Percentiles rank a stretch among this genome's conserved stretches.
phyloP scores from a whole-genome alignment of 2,797 vertebrate species.

The Acestrorhynchus altus region DNA sequence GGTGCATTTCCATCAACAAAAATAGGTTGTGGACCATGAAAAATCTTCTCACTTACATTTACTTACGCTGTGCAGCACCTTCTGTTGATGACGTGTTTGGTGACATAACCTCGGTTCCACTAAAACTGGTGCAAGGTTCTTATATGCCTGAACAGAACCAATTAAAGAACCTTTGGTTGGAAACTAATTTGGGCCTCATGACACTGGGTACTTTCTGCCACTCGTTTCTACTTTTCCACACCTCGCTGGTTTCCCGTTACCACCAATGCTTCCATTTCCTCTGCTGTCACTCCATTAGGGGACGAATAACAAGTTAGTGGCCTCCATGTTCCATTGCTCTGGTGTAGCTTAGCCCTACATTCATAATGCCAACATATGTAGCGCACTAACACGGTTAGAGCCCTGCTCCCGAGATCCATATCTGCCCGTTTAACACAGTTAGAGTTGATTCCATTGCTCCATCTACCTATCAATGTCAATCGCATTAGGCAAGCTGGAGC shows the following conservation, averaged over 20 bases:
- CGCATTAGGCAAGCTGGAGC: slow-evolving; percentile 61
- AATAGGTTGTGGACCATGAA: too few relatives aligned
- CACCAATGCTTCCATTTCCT: slow-evolving; percentile 10
- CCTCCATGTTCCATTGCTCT: slow-evolving; percentile 29
- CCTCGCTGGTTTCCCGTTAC: slow-evolving; percentile 39
- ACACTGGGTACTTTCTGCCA: background rate
- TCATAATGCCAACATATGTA: slow-evolving; percentile 70
- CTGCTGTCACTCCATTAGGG: background rate
- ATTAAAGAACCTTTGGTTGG: too few relatives aligned
- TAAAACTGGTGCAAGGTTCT: too few relatives aligned
- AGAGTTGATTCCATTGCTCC: slow-evolving; percentile 67
- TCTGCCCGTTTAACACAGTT: slow-evolving; percentile 72
- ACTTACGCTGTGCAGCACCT: too few relatives aligned
- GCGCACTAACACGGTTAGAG: slow-evolving; percentile 68
- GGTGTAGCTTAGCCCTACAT: slow-evolving; percentile 52
- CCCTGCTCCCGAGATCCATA: slow-evolving; percentile 63
- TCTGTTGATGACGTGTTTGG: too few relatives aligned
- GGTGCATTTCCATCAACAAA: too few relatives aligned
- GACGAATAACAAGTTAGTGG: slow-evolving; percentile 9
- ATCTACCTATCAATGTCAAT: slow-evolving; percentile 78
- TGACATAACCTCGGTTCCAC: too few relatives aligned
- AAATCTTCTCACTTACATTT: too few relatives aligned
- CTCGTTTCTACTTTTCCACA: background rate
- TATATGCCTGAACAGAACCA: too few relatives aligned
- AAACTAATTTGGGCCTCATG: background rate